Conservation (phyloP, 2,797 vertebrate species). For the Spheniscus humboldti region DNA sequence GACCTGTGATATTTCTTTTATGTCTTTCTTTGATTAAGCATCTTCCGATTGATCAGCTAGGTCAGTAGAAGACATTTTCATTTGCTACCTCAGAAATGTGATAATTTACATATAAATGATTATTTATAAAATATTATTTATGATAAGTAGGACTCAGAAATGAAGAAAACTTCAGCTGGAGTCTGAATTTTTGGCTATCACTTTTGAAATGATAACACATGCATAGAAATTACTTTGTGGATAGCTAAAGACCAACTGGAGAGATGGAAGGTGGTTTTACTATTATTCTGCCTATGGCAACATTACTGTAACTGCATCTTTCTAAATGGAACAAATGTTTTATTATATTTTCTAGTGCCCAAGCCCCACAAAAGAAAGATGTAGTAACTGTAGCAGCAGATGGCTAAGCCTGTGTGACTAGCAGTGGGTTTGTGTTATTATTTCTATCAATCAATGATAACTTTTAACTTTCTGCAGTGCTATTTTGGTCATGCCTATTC, state of each 20-base stretch:
- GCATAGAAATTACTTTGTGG: background rate
- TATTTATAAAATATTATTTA: background rate
- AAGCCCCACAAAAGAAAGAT: background rate
- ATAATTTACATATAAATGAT: background rate
- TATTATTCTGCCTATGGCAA: background rate
- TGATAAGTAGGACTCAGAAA: background rate
- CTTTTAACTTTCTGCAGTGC: background rate
- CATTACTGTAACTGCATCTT: background rate
- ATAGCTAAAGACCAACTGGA: background rate
- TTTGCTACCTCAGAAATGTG: background rate
- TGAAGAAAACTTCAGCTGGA: background rate
- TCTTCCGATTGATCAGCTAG: background rate
- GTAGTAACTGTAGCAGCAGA: background rate
- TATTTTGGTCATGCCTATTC: background rate
- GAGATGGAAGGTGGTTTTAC: background rate
- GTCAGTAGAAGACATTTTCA: background rate
- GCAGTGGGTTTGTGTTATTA: background rate
- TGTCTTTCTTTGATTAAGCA: background rate
- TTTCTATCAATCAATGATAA: slow-evolving; percentile 5
- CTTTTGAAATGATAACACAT: background rate
- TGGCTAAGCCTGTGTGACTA: background rate
- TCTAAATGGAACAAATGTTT: background rate
- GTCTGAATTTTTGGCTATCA: background rate
- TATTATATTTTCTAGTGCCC: background rate
- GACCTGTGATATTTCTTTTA: background rate